Percentiles rank a stretch among this genome's conserved stretches.
Conservation (phyloP, 2,113 vertebrate species). For the Scartelaos histophorus region DNA sequence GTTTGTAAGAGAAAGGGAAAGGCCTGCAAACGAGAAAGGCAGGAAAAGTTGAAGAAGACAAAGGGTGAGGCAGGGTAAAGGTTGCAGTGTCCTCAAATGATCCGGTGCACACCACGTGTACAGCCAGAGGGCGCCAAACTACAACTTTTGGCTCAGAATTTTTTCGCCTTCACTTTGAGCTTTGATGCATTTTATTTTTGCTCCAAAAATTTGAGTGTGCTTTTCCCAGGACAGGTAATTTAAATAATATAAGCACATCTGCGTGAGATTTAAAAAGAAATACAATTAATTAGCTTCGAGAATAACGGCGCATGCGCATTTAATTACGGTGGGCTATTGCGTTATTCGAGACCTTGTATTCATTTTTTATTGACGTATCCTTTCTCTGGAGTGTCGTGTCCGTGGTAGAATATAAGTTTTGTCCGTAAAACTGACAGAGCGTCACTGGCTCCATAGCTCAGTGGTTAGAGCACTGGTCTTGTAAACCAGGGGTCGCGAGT, state of each 20-base stretch:
- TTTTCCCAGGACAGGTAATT: too few relatives aligned
- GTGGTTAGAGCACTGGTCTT: slow-evolving; percentile 48
- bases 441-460: slow-evolving; percentile 49
- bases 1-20: background rate
- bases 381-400: too few relatives aligned
- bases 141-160: background rate
- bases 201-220: too few relatives aligned
- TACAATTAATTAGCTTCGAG: background rate
- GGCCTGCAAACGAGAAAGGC: background rate
- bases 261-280: too few relatives aligned
- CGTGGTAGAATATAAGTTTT: background rate
- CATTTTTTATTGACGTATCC: background rate
- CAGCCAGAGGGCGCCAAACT: background rate
- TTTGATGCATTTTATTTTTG: too few relatives aligned
- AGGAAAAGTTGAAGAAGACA: background rate
- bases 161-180: too few relatives aligned
- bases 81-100: background rate
- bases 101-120: background rate
- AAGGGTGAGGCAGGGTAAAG: background rate
- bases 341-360: too few relatives aligned
- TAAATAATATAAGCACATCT: too few relatives aligned
- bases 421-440: background rate
- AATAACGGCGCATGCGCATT: background rate
- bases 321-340: too few relatives aligned
- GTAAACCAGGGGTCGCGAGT: slow-evolving; percentile 43